phyloP scores from a whole-genome alignment of 2,113 vertebrate genomes.

The Gambusia affinis region DNA sequence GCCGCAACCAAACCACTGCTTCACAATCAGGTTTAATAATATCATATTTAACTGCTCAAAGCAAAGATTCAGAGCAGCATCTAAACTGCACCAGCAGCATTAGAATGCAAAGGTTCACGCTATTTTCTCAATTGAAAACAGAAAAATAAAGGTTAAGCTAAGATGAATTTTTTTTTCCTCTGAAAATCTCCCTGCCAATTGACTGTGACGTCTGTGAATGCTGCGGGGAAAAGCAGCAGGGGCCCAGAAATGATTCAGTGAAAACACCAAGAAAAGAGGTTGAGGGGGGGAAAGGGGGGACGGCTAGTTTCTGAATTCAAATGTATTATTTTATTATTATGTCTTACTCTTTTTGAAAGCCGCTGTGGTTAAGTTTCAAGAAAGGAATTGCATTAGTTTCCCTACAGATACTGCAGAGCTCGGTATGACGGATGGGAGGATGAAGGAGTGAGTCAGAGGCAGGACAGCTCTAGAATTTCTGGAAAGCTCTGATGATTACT shows the following conservation, averaged over 20 bases:
- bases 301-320: background rate
- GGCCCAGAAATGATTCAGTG: background rate
- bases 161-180: background rate
- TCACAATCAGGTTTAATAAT: too few relatives aligned
- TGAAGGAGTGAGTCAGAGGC: background rate
- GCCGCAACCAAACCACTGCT: too few relatives aligned
- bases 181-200: background rate
- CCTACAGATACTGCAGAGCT: background rate
- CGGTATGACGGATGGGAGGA: background rate
- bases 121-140: background rate
- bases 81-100: too few relatives aligned
- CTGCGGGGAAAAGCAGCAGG: background rate
- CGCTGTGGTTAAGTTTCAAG: background rate
- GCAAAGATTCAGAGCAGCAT: background rate
- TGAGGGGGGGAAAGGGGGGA: too few relatives aligned
- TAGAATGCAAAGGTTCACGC: too few relatives aligned
- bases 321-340: background rate
- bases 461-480: background rate
- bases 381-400: background rate
- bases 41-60: background rate
- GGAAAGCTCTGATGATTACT: background rate
- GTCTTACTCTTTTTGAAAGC: too few relatives aligned
- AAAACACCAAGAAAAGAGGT: background rate
- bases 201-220: background rate
- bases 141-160: background rate